Evolutionary conservation across 2,797 vertebrate genomes (phyloP).

Genomic region (Ptychobarbus kaznakovi): DNA sequence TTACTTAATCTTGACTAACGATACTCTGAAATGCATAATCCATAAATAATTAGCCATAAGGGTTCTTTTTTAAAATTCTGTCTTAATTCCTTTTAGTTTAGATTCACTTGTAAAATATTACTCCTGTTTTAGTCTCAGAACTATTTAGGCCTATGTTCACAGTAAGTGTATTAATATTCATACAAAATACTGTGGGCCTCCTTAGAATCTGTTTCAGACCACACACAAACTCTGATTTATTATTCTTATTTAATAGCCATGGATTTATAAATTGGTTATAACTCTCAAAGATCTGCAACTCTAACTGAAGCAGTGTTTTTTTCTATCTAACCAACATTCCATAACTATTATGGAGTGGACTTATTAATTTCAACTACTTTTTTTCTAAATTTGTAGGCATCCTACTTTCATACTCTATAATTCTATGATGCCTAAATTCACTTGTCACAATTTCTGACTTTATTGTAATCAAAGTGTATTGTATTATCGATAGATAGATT

Average conservation of each 20-base stretch:
- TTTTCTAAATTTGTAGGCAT: neutral
- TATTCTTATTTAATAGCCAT: neutral
- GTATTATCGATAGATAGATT: neutral
- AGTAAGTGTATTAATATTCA: neutral
- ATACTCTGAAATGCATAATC: constrained; percentile 17
- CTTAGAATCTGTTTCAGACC: neutral
- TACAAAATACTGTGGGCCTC: neutral
- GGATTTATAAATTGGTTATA: neutral
- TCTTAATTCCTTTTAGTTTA: neutral
- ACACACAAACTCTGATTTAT: neutral
- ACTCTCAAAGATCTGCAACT: neutral
- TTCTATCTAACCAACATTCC: neutral
- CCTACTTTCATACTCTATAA: neutral
- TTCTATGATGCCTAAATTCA: neutral
- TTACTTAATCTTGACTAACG: constrained; percentile 28
- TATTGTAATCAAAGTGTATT: neutral
- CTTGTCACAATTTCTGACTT: neutral
- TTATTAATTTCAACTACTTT: neutral
- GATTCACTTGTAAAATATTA: neutral
- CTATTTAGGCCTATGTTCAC: neutral
- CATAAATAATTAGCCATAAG: neutral
- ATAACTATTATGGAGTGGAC: neutral
- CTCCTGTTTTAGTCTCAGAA: neutral
- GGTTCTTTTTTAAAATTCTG: neutral
- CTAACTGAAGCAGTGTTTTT: neutral